phyloP scores from a whole-genome alignment of 2,888 invertebrate genomes.

The Lordiphosa fenestrarum region DNA sequence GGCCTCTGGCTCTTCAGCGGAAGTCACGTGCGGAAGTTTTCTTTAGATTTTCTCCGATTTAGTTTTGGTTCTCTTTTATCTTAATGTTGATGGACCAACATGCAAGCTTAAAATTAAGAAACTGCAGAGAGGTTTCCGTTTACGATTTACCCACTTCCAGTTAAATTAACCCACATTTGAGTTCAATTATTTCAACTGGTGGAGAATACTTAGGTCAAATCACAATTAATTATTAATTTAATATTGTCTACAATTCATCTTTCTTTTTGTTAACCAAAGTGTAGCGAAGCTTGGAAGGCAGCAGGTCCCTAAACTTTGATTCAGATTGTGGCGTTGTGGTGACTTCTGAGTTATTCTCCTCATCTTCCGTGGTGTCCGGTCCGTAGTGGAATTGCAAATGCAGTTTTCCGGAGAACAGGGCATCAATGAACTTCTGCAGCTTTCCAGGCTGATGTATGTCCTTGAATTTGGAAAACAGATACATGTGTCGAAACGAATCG shows the following conservation, averaged over 20 bases:
- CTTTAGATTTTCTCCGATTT: conserved; percentile 33
- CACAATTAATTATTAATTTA: too few species aligned
- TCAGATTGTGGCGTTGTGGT: conserved; percentile 85
- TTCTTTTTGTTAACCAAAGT: conserved; percentile 82
- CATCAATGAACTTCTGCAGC: conserved; percentile 90
- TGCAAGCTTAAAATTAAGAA: conserved; percentile 62
- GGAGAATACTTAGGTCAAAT: neutral
- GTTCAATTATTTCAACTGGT: neutral
- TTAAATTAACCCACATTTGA: conserved; percentile 51
- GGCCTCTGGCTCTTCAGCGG: conserved; percentile 37
- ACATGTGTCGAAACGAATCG: conserved; percentile 99
- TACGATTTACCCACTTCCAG: conserved; percentile 45
- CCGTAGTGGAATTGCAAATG: conserved; percentile 98
- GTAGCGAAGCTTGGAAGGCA: conserved; percentile 96
- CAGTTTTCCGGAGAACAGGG: conserved; percentile 95
- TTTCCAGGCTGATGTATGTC: conserved; percentile 89
- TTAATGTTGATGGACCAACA: conserved; percentile 25
- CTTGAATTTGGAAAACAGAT: conserved; percentile 90
- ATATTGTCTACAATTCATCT: conserved; percentile 41
- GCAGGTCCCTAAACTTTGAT: conserved; percentile 95
- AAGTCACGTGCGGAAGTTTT: conserved; percentile 73
- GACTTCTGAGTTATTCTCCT: neutral
- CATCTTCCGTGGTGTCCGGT: conserved; percentile 82
- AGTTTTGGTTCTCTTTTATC: conserved; percentile 6
- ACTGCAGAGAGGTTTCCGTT: conserved; percentile 56